Base-by-base conservation (phyloP, 2,888 invertebrate species). In the Drosophila neotestacea region DNA sequence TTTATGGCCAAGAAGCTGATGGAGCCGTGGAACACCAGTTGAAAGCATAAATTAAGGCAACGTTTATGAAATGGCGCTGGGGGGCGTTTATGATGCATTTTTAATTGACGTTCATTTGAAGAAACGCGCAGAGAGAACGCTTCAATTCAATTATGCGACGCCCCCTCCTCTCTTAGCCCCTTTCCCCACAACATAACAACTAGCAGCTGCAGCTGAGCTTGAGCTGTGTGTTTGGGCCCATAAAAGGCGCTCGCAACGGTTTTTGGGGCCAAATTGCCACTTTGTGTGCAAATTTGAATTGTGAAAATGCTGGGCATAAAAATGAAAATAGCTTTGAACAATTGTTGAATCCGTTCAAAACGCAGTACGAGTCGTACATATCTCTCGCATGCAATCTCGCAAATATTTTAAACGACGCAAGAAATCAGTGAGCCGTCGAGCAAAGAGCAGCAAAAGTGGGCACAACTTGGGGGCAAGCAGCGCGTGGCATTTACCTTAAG, bases 271-370 rank as follows among this genome's bases (percentile, higher is more conserved):
- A 86, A 90, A 91, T 82, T 88, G 90, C 85, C 87, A 90, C 82
- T 90, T 90, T 90, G 90, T 91, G 91, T 90, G 90, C 91, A 90
- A 91, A 90, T 90, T 82, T 81, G 83, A 87, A 82, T 82, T 83
- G 85, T 80, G 80, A 73, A 89, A 89, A 82, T 81, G 66, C 67
- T 73, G 77, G 47, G 73, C 77, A 83, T 79, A 75, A 73, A 80
- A 77, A 73, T 73, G 74, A 65, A 79, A 81, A 80, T 75, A 67
- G 65, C 64, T 59, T 50, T 76, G 72, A 74, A 77, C 85, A 83
- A 85, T 89, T 82, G 82, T 72, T 72, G 68, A 68, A 47, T 55
- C 51, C 73, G 54, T 65, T 62, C 56, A 38, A 61, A 59, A 28
- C 28, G 44, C 9, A 22, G 52, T 30, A 48, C 34, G n/a, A 44